A percentile compares a stretch with the other conserved stretches of the same genome.
Conservation (phyloP, 2,113 vertebrate species). For the Pluvianellus socialis region DNA sequence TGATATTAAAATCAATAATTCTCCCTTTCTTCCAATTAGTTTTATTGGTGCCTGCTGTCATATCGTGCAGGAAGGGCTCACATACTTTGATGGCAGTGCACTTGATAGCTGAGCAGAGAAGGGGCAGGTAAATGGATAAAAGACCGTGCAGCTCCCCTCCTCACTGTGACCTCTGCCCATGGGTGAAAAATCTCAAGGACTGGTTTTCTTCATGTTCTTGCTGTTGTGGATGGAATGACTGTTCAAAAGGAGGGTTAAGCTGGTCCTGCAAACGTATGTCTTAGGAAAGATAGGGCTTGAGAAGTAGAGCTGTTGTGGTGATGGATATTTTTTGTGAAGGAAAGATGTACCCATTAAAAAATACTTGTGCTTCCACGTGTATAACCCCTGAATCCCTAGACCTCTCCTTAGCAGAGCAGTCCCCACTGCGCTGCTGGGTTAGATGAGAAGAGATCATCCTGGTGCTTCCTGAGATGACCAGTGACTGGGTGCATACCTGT, state of each 20-base stretch:
- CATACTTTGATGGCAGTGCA: neutral
- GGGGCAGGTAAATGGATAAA: neutral
- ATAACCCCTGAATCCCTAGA: neutral
- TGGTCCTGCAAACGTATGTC: neutral
- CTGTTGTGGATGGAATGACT: neutral
- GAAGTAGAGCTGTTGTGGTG: neutral
- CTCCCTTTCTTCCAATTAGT: neutral
- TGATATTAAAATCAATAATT: neutral
- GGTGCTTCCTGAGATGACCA: neutral
- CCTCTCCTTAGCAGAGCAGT: neutral
- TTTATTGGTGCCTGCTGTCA: neutral
- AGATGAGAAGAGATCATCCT: neutral
- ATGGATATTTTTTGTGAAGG: neutral
- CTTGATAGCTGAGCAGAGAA: neutral
- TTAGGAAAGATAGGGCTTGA: neutral
- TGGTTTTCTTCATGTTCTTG: neutral
- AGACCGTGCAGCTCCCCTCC: neutral
- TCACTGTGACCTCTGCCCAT: neutral
- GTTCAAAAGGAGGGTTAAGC: neutral
- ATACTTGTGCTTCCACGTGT: fast-evolving
- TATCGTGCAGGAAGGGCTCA: neutral
- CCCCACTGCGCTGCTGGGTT: neutral
- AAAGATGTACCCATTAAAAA: neutral
- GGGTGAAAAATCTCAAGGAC: neutral
- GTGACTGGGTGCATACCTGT: neutral